These are phyloP conservation scores for Bradypus variegatus DNA, from an alignment of 2,797 vertebrate genomes.

Conservation along the genomic window DNA sequence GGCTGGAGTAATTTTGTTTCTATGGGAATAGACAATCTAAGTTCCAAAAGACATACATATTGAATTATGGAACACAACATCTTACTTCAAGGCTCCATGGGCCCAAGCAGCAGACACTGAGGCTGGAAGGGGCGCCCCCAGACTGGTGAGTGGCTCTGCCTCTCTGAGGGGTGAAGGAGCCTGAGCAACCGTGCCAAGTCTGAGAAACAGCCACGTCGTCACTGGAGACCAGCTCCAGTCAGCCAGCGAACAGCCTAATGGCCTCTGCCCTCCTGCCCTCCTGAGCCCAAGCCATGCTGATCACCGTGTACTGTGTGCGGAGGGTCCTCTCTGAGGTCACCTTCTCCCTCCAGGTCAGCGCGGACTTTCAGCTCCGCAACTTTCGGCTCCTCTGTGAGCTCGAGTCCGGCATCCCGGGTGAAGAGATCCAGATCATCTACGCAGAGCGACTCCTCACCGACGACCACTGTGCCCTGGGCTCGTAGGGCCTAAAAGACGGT, in stretches of 20 bases:
- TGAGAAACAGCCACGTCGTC: neutral
- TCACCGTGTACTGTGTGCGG: conserved; percentile 94
- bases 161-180: neutral
- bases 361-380: conserved; percentile 90
- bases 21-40: neutral
- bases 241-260: neutral
- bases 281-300: conserved; percentile 80
- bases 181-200: no score
- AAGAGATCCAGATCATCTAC: conserved; percentile 88
- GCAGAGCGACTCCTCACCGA: conserved; percentile 86
- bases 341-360: conserved; percentile 92
- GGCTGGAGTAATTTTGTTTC: neutral
- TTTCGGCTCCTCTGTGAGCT: conserved; percentile 93
- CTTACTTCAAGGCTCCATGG: neutral
- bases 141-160: neutral
- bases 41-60: conserved; percentile 24
- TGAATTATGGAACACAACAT: neutral
- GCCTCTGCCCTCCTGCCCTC: neutral
- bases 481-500: conserved; percentile 91
- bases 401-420: conserved; percentile 89
- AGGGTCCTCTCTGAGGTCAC: conserved; percentile 90
- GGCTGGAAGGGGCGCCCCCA: neutral
- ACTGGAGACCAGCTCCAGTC: neutral
- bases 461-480: conserved; percentile 84
- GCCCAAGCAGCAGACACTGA: neutral